These are phyloP conservation scores for Channa argus DNA, from an alignment of 2,113 vertebrate species.

Conservation along the genomic window DNA sequence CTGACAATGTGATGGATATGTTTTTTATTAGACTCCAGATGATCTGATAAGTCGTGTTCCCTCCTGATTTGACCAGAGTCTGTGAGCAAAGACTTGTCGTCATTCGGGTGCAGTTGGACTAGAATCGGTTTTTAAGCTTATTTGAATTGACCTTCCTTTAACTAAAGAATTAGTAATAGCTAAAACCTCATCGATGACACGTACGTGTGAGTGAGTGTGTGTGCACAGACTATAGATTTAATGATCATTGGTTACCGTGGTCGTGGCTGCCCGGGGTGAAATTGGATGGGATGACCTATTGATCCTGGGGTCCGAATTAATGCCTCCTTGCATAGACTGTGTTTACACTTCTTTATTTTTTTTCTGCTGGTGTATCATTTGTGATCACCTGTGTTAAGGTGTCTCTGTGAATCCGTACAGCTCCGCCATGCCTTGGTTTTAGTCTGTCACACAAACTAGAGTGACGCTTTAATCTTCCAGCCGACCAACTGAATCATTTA, in stretches of 20 bases:
- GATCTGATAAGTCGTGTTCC: too few relatives aligned
- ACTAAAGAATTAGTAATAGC: neutral
- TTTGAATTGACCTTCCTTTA: too few relatives aligned
- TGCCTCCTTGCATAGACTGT: neutral
- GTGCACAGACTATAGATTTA: neutral
- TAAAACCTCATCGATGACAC: neutral
- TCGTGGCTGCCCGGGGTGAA: neutral
- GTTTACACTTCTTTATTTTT: neutral
- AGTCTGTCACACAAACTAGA: slow-evolving; percentile 34
- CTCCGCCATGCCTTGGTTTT: slow-evolving; percentile 3
- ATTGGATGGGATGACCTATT: neutral
- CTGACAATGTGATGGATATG: too few relatives aligned
- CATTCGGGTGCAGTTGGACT: too few relatives aligned
- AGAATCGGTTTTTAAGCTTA: too few relatives aligned
- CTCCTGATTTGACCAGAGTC: too few relatives aligned
- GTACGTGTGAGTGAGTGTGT: neutral
- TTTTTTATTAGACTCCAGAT: too few relatives aligned
- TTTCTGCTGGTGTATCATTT: neutral
- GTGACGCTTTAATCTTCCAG: slow-evolving; percentile 42
- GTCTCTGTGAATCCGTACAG: slow-evolving; percentile 20
- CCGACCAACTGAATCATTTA: slow-evolving; percentile 48
- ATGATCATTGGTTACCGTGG: slow-evolving; percentile 8
- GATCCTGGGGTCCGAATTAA: neutral
- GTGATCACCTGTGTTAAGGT: neutral
- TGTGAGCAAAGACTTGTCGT: too few relatives aligned